phyloP scores from a whole-genome alignment of 2,113 vertebrate genomes.

The Phocoena phocoena region DNA sequence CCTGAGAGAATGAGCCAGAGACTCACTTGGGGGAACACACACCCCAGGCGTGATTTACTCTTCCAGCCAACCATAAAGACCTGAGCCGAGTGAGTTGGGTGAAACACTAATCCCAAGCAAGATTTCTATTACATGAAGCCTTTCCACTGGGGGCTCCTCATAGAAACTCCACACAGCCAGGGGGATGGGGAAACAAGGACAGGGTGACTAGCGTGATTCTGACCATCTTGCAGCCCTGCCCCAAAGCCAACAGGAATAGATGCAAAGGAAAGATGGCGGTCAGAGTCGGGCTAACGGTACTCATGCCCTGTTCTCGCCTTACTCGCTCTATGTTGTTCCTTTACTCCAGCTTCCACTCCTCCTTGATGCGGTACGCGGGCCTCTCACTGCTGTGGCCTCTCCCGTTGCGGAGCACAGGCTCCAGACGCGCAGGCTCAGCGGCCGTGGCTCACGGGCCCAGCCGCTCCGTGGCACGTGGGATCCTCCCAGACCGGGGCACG shows the following conservation, averaged over 20 bases:
- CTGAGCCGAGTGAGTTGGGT: neutral
- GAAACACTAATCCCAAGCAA: neutral
- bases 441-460: too few species aligned
- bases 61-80: neutral
- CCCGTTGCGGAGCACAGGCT: too few species aligned
- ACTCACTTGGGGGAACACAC: neutral
- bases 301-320: neutral
- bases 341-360: neutral
- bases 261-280: neutral
- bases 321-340: neutral
- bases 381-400: too few species aligned
- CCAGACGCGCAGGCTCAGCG: too few species aligned
- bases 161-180: neutral
- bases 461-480: too few species aligned
- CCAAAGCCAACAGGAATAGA: neutral
- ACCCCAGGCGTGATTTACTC: neutral
- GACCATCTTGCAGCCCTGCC: neutral
- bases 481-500: too few species aligned
- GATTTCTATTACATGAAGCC: neutral
- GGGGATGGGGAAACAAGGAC: too few species aligned
- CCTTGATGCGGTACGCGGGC: neutral
- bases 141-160: neutral
- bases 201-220: neutral
- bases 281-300: neutral
- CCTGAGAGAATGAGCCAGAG: neutral